Conservation (phyloP, 2,888 invertebrate genomes). For the Athalia cordata region DNA sequence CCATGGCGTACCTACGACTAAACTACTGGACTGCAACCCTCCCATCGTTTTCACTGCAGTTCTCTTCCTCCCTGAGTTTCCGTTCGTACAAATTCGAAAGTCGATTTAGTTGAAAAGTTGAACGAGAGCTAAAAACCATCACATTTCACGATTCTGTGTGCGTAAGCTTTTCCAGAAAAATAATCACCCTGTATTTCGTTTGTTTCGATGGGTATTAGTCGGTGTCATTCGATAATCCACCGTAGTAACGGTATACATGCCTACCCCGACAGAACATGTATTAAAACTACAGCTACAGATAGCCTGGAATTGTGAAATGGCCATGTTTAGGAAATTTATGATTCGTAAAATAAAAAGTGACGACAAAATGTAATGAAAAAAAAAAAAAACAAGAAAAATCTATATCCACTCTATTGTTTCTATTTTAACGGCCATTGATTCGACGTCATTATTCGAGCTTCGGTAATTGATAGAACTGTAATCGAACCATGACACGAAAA, state of each 20-base stretch:
- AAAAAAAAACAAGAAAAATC: not conserved
- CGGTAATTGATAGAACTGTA: slow-evolving; percentile 41
- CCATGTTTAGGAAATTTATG: slow-evolving; percentile 22
- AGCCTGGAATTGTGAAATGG: not conserved
- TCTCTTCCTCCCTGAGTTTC: not conserved
- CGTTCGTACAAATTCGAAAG: not conserved
- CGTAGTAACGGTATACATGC: not conserved
- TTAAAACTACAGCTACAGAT: not conserved
- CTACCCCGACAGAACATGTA: not conserved
- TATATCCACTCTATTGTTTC: slow-evolving; percentile 28
- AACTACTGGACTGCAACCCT: not conserved
- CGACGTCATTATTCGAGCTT: slow-evolving; percentile 39
- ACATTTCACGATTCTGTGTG: not conserved
- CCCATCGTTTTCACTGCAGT: too few species aligned
- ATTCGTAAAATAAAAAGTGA: slow-evolving; percentile 5
- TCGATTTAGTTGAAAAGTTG: slow-evolving; percentile 12
- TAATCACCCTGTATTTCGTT: not conserved
- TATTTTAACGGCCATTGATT: slow-evolving; percentile 40
- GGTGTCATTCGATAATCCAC: slow-evolving; percentile 33
- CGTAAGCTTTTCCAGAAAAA: not conserved
- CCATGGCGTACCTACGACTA: not conserved
- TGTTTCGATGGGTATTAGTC: slow-evolving; percentile 26
- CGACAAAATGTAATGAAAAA: not conserved
- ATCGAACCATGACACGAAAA: slow-evolving; percentile 33
- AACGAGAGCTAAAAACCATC: not conserved